Base-by-base conservation (phyloP, 1,140 invertebrate genomes). In the Anagrus nilaparvatae region DNA sequence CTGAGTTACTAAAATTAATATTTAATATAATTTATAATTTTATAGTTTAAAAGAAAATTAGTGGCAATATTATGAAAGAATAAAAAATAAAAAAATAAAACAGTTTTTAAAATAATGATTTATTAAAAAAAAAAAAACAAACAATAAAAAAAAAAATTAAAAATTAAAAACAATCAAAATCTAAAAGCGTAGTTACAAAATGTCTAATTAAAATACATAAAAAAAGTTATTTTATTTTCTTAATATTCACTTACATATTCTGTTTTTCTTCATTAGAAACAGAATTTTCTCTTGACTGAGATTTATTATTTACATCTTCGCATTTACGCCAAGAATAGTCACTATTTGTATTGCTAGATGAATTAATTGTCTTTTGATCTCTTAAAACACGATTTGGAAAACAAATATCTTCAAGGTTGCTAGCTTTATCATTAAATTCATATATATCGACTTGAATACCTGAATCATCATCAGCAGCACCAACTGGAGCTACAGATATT, bases 361-460 rank as follows among this genome's bases (percentile, higher is more conserved):
- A n/a, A 45, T 36, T 51, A 56, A 58, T 38, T 44, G 49, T 36
- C 44, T 55, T 37, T 32, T 20, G 10, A 44, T 48, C 34, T 58
- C 54, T 31, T 54, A 49, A 18, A 50, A 55, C n/a, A 42, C 40
- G 40, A 34, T 43, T 47, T 42, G 59, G 48, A 40, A 64, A 49
- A 33, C 53, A 56, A 37, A 67, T 49, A 20, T 65, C 59, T 29
- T 66, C 63, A 35, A 66, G 24, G 29, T 66, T 67, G 37, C 64
- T 65, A 13, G 67, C 64, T 27, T 62, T 64, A 36, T 69, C 66
- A 34, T 50, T 67, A 40, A 68, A 68, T 27, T 68, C 65, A 32
- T 68, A 68, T 40, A 69, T 69, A 41, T 69, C 65, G 9, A 64
- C 65, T 40, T 69, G 66, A 34, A 69, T 69, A 1, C 66, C 66